These are phyloP conservation scores for Temnothorax nylanderi DNA, from an alignment of 1,140 invertebrate genomes.

Conservation along the genomic window DNA sequence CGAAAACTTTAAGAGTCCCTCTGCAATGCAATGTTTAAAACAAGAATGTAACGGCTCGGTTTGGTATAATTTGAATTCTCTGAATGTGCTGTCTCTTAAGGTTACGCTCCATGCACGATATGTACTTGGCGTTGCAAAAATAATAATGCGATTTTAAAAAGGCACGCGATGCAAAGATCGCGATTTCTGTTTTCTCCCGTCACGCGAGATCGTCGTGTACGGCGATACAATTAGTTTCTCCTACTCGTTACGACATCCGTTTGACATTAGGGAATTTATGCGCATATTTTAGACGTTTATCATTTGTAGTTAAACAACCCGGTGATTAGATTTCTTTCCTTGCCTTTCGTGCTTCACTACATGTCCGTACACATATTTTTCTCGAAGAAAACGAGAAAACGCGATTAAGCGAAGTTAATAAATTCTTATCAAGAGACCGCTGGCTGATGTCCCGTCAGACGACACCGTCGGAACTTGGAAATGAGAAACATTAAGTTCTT, in stretches of 20 bases:
- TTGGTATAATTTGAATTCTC: constrained; percentile 19
- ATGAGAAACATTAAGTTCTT: constrained; percentile 51
- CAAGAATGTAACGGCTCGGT: constrained; percentile 33
- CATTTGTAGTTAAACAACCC: neutral
- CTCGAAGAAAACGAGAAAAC: neutral
- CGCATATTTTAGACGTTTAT: constrained; percentile 21
- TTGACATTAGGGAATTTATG: constrained; percentile 35
- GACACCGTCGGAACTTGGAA: constrained; percentile 26
- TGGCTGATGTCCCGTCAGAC: constrained; percentile 5
- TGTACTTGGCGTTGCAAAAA: constrained; percentile 4
- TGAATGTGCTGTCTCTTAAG: constrained; percentile 16
- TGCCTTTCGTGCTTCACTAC: neutral
- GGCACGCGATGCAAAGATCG: constrained; percentile 36
- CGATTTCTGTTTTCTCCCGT: neutral
- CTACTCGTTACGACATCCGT: constrained; percentile 37
- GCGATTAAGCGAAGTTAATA: constrained; percentile 31
- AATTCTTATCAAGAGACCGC: constrained; percentile 22
- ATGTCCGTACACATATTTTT: neutral
- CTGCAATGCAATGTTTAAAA: constrained; percentile 22
- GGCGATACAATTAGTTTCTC: constrained; percentile 48
- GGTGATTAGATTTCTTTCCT: constrained; percentile 13
- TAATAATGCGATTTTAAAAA: constrained; percentile 23
- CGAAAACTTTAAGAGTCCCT: constrained; percentile 27
- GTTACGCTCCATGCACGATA: constrained; percentile 16
- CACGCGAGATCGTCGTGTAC: constrained; percentile 40